These are phyloP conservation scores for Baronia brevicornis DNA, from an alignment of 2,888 invertebrate species.

Conservation along the genomic window DNA sequence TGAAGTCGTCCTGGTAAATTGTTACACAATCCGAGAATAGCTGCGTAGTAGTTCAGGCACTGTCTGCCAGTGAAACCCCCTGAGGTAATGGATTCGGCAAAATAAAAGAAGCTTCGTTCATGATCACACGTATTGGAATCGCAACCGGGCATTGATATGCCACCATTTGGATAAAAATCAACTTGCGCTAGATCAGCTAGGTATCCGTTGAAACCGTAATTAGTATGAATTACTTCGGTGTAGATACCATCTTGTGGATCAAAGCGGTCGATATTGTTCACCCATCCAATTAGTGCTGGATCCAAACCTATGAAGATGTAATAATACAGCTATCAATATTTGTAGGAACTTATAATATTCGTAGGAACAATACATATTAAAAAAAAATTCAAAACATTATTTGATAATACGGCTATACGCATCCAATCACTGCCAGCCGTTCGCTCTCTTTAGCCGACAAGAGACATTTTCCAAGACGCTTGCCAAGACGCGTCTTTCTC, in stretches of 20 bases:
- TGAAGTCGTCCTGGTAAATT: conserved; percentile 33
- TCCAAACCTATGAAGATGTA: conserved; percentile 40
- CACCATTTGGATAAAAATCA: conserved; percentile 55
- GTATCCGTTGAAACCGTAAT: conserved; percentile 45
- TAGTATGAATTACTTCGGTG: conserved; percentile 55
- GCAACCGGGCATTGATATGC: conserved; percentile 52
- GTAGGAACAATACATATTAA: neutral
- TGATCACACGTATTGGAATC: conserved; percentile 44
- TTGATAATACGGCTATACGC: neutral
- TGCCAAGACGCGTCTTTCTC: too few species aligned
- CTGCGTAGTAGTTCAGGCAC: conserved; percentile 43
- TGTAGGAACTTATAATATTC: neutral
- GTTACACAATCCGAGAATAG: conserved; percentile 35
- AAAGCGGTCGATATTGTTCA: conserved; percentile 41
- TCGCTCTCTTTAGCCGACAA: too few species aligned
- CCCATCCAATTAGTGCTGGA: conserved; percentile 49
- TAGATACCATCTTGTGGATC: conserved; percentile 38
- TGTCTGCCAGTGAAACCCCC: conserved; percentile 45
- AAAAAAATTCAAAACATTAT: neutral
- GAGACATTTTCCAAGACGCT: too few species aligned
- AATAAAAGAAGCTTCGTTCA: conserved; percentile 40
- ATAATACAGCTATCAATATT: too few species aligned
- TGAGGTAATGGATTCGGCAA: conserved; percentile 41
- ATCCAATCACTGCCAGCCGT: too few species aligned
- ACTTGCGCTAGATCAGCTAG: conserved; percentile 39